Percentiles rank a stretch among this genome's conserved stretches.
phyloP scores from a whole-genome alignment of 2,113 vertebrate genomes.

The Alligator mississippiensis region DNA sequence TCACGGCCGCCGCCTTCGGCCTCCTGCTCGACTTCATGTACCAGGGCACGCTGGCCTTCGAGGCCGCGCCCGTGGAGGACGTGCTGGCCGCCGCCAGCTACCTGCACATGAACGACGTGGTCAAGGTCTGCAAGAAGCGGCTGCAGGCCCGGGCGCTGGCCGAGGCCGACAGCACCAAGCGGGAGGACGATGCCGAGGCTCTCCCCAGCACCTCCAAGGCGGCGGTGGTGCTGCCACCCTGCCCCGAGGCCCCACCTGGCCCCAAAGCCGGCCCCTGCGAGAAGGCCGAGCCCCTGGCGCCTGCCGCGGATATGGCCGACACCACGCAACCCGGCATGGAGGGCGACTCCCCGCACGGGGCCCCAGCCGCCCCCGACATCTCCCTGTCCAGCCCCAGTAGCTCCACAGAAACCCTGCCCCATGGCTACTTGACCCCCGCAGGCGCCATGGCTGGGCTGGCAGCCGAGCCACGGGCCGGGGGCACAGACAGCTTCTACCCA shows the following conservation, averaged over 20 bases:
- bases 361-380: slow-evolving; percentile 32
- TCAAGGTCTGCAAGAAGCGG: slow-evolving; percentile 91
- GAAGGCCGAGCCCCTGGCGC: slow-evolving; percentile 16
- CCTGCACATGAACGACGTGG: slow-evolving; percentile 96
- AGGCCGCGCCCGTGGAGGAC: slow-evolving; percentile 88
- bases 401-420: slow-evolving; percentile 81
- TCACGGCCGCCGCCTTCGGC: slow-evolving; percentile 89
- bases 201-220: slow-evolving; percentile 19
- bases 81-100: slow-evolving; percentile 94
- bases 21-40: slow-evolving; percentile 95
- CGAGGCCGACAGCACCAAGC: slow-evolving; percentile 93
- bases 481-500: slow-evolving; percentile 48
- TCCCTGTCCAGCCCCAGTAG: slow-evolving; percentile 90
- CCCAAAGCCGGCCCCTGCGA: too few species aligned
- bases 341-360: slow-evolving; percentile 30
- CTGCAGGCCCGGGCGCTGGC: slow-evolving; percentile 87
- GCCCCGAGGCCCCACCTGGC: slow-evolving; percentile 15
- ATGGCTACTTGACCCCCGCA: slow-evolving; percentile 55
- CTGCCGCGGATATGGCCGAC: slow-evolving; percentile 81
- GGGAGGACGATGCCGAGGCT: slow-evolving; percentile 84
- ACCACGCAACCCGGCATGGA: slow-evolving; percentile 94
- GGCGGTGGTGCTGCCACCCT: background rate
- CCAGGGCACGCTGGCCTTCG: slow-evolving; percentile 88
- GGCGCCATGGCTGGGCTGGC: slow-evolving; percentile 6
- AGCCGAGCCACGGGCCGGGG: slow-evolving; percentile 22